Conservation (phyloP, 2,888 invertebrate species). For the Augiades crinisus region DNA sequence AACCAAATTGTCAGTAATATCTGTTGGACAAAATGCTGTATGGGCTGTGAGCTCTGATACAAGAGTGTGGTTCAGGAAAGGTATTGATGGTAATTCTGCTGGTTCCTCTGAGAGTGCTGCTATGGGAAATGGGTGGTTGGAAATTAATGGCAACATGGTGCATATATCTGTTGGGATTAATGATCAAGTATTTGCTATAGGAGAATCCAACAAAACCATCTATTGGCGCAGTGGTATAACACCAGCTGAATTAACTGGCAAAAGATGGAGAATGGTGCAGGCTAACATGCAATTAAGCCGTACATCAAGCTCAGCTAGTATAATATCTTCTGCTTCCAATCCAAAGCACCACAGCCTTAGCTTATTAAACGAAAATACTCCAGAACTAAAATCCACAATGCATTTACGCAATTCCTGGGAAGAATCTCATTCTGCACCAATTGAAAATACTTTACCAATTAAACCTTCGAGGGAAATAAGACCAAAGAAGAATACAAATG, state of each 20-base stretch:
- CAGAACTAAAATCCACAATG: constrained; percentile 73
- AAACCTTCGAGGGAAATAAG: constrained; percentile 60
- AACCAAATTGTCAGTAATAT: constrained; percentile 87
- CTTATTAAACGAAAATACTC: constrained; percentile 60
- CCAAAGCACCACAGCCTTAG: constrained; percentile 86
- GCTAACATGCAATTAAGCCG: constrained; percentile 91
- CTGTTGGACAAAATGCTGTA: constrained; percentile 89
- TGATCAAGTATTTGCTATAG: constrained; percentile 95
- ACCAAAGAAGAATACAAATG: constrained; percentile 56
- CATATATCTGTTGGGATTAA: constrained; percentile 92
- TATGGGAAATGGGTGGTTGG: constrained; percentile 92
- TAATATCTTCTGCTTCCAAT: constrained; percentile 83
- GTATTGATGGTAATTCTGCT: constrained; percentile 85
- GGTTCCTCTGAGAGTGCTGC: constrained; percentile 89
- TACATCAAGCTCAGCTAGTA: constrained; percentile 90
- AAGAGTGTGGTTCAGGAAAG: constrained; percentile 93
- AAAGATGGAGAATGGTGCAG: constrained; percentile 91
- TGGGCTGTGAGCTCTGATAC: constrained; percentile 92
- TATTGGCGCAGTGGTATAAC: constrained; percentile 91
- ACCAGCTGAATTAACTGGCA: constrained; percentile 89
- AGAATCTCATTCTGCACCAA: constrained; percentile 88
- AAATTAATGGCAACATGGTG: constrained; percentile 93
- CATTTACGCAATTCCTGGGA: constrained; percentile 83
- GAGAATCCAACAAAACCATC: constrained; percentile 89
- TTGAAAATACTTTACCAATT: constrained; percentile 84